These are phyloP conservation scores for Dicyrtoma fusca DNA, from an alignment of 2,888 invertebrate species.

Conservation along the genomic window DNA sequence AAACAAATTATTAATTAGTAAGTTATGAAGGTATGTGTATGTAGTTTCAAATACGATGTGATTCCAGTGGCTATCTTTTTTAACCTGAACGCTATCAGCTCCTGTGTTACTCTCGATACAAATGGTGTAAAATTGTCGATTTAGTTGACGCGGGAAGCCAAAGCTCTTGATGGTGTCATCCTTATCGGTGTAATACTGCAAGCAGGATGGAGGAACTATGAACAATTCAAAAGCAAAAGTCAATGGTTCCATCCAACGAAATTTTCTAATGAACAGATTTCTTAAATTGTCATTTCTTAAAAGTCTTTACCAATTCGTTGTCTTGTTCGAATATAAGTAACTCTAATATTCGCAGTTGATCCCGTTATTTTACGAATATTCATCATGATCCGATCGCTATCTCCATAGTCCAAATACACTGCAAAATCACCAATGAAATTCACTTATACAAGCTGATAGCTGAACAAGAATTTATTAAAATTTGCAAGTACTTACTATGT, in stretches of 20 bases:
- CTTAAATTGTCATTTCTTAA: neutral
- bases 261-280: neutral
- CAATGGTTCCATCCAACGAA: too few relatives aligned
- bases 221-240: neutral
- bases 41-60: too few relatives aligned
- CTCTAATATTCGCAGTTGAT: neutral
- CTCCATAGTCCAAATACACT: slow-evolving; percentile 46
- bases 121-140: slow-evolving; percentile 42
- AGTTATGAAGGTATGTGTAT: too few relatives aligned
- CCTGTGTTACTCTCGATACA: slow-evolving; percentile 36
- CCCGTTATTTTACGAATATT: neutral
- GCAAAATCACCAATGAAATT: neutral
- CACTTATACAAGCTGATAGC: too few relatives aligned
- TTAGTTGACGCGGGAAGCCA: slow-evolving; percentile 41
- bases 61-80: too few relatives aligned
- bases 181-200: slow-evolving; percentile 39
- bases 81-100: neutral
- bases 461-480: neutral
- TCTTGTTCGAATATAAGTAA: neutral
- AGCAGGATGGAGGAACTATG: slow-evolving; percentile 43
- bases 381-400: slow-evolving; percentile 38
- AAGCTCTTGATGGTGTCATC: slow-evolving; percentile 41
- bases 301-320: neutral
- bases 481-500: slow-evolving; percentile 42
- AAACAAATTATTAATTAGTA: too few relatives aligned